Conservation (phyloP, 2,888 invertebrate species). For the Galerucella pusilla region DNA sequence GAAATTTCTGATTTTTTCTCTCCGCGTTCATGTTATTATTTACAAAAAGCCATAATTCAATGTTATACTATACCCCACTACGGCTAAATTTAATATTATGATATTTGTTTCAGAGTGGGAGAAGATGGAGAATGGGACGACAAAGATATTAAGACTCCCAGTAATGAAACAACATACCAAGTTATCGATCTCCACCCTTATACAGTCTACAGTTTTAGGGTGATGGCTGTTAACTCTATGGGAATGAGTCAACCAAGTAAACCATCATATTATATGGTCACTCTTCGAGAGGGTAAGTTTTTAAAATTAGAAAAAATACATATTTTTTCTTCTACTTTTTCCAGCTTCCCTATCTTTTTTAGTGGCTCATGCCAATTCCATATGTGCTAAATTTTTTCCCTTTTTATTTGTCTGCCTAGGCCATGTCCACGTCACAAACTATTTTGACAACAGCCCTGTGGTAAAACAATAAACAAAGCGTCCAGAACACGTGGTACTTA, state of each 20-base stretch:
- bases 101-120: slow-evolving; percentile 70
- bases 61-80: neutral
- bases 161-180: slow-evolving; percentile 74
- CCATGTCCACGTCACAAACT: too few species aligned
- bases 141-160: slow-evolving; percentile 65
- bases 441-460: too few species aligned
- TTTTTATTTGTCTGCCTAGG: too few species aligned
- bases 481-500: too few species aligned
- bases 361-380: too few species aligned
- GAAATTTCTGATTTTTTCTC: too few species aligned
- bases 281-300: slow-evolving; percentile 76
- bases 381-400: too few species aligned
- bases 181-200: slow-evolving; percentile 76
- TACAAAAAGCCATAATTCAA: neutral
- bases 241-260: slow-evolving; percentile 76
- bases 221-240: slow-evolving; percentile 77
- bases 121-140: slow-evolving; percentile 77
- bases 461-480: too few species aligned
- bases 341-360: too few species aligned
- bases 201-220: slow-evolving; percentile 80
- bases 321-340: too few species aligned
- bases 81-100: neutral
- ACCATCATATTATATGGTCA: slow-evolving; percentile 79
- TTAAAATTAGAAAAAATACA: neutral
- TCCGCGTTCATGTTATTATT: too few species aligned